These are phyloP conservation scores for Paraescarpia echinospica DNA, from an alignment of 1,140 invertebrate genomes.

Conservation along the genomic window DNA sequence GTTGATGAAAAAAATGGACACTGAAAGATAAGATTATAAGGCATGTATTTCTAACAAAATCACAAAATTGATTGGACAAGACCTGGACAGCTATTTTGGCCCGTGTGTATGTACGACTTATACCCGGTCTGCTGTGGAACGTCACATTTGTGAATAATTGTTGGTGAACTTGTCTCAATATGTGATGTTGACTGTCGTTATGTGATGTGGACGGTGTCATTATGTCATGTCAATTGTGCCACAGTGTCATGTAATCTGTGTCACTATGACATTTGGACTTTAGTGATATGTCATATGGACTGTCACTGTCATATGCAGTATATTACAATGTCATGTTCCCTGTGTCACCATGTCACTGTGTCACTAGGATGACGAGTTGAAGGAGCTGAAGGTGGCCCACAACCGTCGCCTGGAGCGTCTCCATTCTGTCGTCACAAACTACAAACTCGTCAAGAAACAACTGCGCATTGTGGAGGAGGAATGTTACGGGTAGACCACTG, in stretches of 20 bases:
- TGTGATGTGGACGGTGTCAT: neutral
- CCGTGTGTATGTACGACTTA: too few species aligned
- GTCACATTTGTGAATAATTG: too few species aligned
- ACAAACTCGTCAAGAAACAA: slow-evolving; percentile 47
- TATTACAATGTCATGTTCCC: neutral
- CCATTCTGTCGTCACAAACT: slow-evolving; percentile 39
- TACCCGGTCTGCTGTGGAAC: too few species aligned
- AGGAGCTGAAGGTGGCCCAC: slow-evolving; percentile 43
- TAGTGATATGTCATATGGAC: neutral
- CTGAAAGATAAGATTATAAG: too few species aligned
- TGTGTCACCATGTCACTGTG: slow-evolving; percentile 12
- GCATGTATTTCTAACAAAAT: too few species aligned
- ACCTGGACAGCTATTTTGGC: too few species aligned
- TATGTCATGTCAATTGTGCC: neutral
- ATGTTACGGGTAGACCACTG: neutral
- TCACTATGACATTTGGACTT: neutral
- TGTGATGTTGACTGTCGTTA: neutral
- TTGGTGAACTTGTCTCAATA: too few species aligned
- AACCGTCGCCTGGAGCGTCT: slow-evolving; percentile 42
- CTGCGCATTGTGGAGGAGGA: slow-evolving; percentile 43
- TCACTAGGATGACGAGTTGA: slow-evolving; percentile 41
- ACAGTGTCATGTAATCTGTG: neutral
- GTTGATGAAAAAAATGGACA: too few species aligned
- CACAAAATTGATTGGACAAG: too few species aligned
- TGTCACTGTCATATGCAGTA: neutral